Conservation (phyloP, 2,797 vertebrate genomes). For the Pyrocephalus nanus region DNA sequence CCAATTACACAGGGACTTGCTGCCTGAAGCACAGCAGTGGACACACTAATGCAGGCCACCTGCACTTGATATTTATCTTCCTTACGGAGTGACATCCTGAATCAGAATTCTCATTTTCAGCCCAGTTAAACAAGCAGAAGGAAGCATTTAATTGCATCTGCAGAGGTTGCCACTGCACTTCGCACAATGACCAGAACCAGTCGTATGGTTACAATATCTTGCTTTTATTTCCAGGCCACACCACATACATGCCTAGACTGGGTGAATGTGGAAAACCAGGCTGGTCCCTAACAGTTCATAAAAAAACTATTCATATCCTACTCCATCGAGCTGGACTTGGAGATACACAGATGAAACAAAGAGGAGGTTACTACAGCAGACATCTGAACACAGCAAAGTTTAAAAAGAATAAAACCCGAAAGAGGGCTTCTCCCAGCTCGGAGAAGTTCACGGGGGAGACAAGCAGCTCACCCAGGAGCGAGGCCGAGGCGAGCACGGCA, state of each 20-base stretch:
- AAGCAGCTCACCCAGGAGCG: fast-evolving
- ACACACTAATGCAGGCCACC: background rate
- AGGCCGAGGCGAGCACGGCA: background rate
- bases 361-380: background rate
- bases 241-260: background rate
- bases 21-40: background rate
- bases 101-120: background rate
- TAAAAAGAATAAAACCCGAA: background rate
- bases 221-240: background rate
- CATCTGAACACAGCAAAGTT: fast-evolving
- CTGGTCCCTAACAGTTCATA: background rate
- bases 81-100: fast-evolving
- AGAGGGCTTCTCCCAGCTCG: background rate
- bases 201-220: background rate
- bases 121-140: background rate
- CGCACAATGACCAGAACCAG: background rate
- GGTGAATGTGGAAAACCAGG: background rate
- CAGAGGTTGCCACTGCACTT: background rate
- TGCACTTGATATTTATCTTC: background rate
- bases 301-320: background rate
- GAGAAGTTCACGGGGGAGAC: too few species aligned
- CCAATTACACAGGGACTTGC: fast-evolving
- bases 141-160: background rate
- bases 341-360: background rate
- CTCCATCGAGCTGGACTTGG: background rate